Evolutionary conservation across 2,888 invertebrate genomes (phyloP).

Genomic region (Ethmia dodecea): DNA sequence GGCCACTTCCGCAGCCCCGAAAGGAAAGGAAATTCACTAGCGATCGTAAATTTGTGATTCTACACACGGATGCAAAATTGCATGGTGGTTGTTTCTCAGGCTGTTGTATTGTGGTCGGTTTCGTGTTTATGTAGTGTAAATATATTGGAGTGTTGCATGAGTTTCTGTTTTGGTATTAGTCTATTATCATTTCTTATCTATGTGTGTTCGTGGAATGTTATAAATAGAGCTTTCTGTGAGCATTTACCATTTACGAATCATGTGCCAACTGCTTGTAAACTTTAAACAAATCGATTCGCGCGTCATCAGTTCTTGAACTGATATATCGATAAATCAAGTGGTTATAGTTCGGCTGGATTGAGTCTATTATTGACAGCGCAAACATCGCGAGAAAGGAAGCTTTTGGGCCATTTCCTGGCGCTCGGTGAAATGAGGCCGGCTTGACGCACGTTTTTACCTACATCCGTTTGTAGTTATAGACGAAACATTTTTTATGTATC

Average conservation of each 20-base stretch:
- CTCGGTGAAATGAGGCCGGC: constrained; percentile 63
- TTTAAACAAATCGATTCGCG: constrained; percentile 13
- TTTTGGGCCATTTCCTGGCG: constrained; percentile 67
- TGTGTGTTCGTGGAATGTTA: too few species aligned
- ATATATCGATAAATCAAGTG: constrained; percentile 45
- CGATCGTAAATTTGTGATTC: constrained; percentile 48
- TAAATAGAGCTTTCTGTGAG: too few species aligned
- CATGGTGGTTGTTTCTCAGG: constrained; percentile 43
- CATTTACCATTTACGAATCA: too few species aligned
- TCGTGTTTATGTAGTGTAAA: constrained; percentile 41
- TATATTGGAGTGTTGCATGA: too few species aligned
- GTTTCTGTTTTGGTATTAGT: too few species aligned
- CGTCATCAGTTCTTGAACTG: constrained; percentile 36
- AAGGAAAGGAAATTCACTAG: constrained; percentile 68
- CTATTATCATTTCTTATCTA: too few species aligned
- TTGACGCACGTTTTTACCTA: constrained; percentile 60
- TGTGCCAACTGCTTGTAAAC: too few species aligned
- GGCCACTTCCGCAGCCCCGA: constrained; percentile 63
- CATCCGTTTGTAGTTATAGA: constrained; percentile 58
- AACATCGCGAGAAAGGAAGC: constrained; percentile 64
- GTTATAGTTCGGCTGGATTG: constrained; percentile 18
- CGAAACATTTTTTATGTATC: constrained; percentile 36
- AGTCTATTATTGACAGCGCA: constrained; percentile 71
- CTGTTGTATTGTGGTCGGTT: constrained; percentile 33
- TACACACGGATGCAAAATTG: constrained; percentile 43